Conservation (phyloP, 2,888 invertebrate species). For the Caenorhabditis sp. region DNA sequence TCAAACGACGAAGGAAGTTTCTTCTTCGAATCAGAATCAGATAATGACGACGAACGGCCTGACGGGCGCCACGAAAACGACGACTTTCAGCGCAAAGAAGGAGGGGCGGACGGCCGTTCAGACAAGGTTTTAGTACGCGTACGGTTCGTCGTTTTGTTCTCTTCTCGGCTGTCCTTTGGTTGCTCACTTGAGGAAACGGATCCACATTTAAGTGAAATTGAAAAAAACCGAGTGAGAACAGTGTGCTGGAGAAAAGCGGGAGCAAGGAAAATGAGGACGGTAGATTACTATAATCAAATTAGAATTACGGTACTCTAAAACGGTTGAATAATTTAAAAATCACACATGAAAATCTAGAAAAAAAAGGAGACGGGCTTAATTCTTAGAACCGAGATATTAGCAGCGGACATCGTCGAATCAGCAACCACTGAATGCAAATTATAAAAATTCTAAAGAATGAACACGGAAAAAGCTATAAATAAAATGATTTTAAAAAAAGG, state of each 20-base stretch:
- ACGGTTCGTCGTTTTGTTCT: constrained; percentile 70
- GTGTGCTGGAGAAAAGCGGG: not conserved
- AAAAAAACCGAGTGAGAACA: constrained; percentile 23
- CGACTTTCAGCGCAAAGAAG: constrained; percentile 54
- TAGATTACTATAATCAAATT: no score
- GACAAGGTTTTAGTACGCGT: constrained; percentile 78
- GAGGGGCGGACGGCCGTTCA: constrained; percentile 73
- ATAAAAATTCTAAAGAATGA: constrained; percentile 8
- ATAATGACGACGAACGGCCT: constrained; percentile 56
- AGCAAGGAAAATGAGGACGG: not conserved
- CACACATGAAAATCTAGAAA: constrained; percentile 14
- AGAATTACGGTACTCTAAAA: constrained; percentile 2
- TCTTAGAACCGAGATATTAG: not conserved
- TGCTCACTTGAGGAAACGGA: not conserved
- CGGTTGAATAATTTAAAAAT: constrained; percentile 2
- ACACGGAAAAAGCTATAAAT: not conserved
- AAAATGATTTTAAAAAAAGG: not conserved
- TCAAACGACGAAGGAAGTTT: constrained; percentile 24
- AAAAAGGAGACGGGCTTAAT: not conserved
- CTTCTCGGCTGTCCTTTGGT: constrained; percentile 4
- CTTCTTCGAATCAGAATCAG: constrained; percentile 30
- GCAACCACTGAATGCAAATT: constrained; percentile 19
- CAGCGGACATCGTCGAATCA: constrained; percentile 19
- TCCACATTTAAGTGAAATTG: constrained; percentile 10
- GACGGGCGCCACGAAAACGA: constrained; percentile 63